Evolutionary conservation across 1,140 invertebrate genomes (phyloP), one percentile per base, ranked within the genome.

Genomic region (Diachasma alloeum): DNA sequence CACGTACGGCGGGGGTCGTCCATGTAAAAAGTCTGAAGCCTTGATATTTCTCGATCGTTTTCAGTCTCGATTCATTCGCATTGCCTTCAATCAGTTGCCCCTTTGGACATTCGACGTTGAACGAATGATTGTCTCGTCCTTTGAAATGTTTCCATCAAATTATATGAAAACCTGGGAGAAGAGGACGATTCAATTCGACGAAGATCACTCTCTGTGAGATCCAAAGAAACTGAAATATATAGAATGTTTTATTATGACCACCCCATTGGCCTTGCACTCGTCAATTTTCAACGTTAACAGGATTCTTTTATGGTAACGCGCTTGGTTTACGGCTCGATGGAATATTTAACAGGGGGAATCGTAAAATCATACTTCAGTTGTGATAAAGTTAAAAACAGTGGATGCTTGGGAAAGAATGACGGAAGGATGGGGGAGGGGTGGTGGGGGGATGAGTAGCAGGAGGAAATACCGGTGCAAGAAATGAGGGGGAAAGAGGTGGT

Each of bases 331-430:
- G 48, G 2, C 59, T 42, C 36, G 17, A 44, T 36, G 81, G 86
- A 86, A 87, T 87, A 88, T 89, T 89, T 88, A 88, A 86, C 84
- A 80, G 75, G 74, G 48, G 81, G 78, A 79, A 83, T 88, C 88
- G 85, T 89, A 88, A 89, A 89, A 84, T 85, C 87, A 87, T 87
- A 86, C 83, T 87, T 85, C 79, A 80, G 80, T 82, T 79, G 84
- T 84, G 86, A 88, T 89, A 88, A 89, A 88, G 85, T 87, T 87
- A 84, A 88, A 88, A 88, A 77, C 67, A 71, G 66, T 68, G 15
- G 36, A 68, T 68, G 36, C n/a, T 39, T 37, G 59, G 59, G 10
- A 63, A 37, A 68, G 36, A 68, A 68, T 37, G 36, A 39, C 26
- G 15, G 5, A 11, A 66, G 26, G 4, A n/a, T 4, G 24, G n/a